A percentile compares a stretch with the other conserved stretches of the same genome.
These are phyloP conservation scores for Acanthosepion pharaonis DNA, from an alignment of 2,888 invertebrate genomes.

Conservation along the genomic window DNA sequence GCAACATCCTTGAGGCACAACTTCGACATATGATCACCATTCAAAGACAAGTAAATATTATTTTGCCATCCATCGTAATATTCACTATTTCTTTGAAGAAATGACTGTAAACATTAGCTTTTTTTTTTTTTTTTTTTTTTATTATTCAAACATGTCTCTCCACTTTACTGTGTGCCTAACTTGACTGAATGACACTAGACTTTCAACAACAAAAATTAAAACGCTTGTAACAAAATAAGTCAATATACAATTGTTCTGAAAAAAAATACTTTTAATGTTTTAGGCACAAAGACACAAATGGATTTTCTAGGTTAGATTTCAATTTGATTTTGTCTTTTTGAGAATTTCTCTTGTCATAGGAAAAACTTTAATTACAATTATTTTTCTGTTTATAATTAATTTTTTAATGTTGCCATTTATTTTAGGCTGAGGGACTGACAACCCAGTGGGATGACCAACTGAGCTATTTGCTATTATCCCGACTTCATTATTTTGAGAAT, in stretches of 20 bases:
- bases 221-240: no score
- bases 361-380: no score
- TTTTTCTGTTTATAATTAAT: background rate
- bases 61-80: no score
- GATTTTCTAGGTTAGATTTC: no score
- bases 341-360: background rate
- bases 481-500: conserved; percentile 73
- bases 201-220: no score
- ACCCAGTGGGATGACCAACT: conserved; percentile 74
- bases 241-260: no score
- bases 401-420: conserved; percentile 42
- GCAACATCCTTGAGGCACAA: conserved; percentile 73
- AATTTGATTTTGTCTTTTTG: no score
- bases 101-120: no score
- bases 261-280: no score
- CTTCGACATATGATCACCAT: conserved; percentile 69
- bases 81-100: background rate
- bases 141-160: background rate
- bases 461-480: conserved; percentile 73
- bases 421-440: conserved; percentile 71
- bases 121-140: no score
- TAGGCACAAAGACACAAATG: no score
- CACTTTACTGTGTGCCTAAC: background rate
- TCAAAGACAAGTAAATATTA: conserved; percentile 67
- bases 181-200: background rate